Base-by-base conservation (phyloP, 2,113 vertebrate species). In the Otus sunia region DNA sequence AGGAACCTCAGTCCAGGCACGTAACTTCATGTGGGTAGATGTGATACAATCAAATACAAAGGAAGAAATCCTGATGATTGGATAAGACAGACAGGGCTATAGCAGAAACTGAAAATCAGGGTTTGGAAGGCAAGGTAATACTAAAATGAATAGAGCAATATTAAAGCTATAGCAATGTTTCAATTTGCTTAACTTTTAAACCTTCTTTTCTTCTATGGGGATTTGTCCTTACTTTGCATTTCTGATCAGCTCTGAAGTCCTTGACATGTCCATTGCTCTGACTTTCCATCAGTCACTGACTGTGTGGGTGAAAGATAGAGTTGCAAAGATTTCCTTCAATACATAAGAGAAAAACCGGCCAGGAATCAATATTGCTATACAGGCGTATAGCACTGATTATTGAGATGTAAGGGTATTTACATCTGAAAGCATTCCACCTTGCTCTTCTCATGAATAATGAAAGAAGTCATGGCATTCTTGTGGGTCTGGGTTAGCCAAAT, bases 391-490 rank as follows among this genome's bases (percentile, higher is more conserved):
- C 64, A 62, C 32, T 67, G 47, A 92, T 92, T 94, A 88, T 83
- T 74, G 71, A 88, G 67, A 83, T 75, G 63, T 76, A 88, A 80
- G 71, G n/a, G 67, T 97, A 96, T 96, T 97, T 96, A 96, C 93
- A 96, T 86, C 67, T 93, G 75, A 96, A 95, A 91, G 74, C 92
- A 90, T 95, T 90, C 66, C 62, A 88, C 82, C 75, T 88, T 86
- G 78, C 37, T 94, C 39, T 94, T 95, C 78, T 88, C 50, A 92
- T 95, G 58, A 96, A 97, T 94, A 96, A 95, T 94, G 78, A 90
- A 96, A 77, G 41, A 82, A 82, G 53, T 75, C 74, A 85, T 7
- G 37, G 41, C 81, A 87, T 85, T 85, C 49, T 90, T 90, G 58
- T 80, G 59, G 41, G 75, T 74, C 55, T 13, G 20, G 22, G 20